A percentile compares a stretch with the other conserved stretches of the same genome.
Conservation (phyloP, 1,140 invertebrate genomes). For the Zaprionus kolodkinae region DNA sequence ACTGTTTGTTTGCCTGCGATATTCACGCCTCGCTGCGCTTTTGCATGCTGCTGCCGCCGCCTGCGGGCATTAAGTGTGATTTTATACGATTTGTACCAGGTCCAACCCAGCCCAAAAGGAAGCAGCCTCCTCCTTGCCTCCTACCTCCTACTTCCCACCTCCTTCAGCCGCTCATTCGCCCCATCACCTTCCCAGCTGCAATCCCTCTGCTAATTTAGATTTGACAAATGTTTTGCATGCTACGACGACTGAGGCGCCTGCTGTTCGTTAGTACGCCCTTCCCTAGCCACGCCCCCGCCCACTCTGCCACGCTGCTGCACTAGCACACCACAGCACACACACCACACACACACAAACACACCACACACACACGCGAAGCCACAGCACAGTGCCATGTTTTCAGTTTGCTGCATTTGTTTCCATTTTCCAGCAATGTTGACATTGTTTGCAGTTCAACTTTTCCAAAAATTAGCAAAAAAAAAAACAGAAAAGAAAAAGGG, state of each 20-base stretch:
- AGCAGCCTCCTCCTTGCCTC: conserved; percentile 54
- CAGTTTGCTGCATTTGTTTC: conserved; percentile 78
- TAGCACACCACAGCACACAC: not conserved
- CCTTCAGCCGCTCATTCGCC: too few species aligned
- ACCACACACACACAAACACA: conserved; percentile 1
- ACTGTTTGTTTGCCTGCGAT: conserved; percentile 73
- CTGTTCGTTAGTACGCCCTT: conserved; percentile 65
- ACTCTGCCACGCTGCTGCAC: not conserved
- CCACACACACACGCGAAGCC: not conserved
- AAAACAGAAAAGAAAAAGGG: conserved; percentile 43
- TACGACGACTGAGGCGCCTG: conserved; percentile 53
- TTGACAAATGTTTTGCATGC: conserved; percentile 80
- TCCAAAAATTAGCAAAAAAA: conserved; percentile 74
- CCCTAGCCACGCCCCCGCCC: conserved; percentile 6
- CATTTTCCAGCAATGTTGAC: conserved; percentile 72
- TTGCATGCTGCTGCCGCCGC: conserved; percentile 70
- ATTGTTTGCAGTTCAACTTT: conserved; percentile 81
- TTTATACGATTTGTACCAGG: conserved; percentile 77
- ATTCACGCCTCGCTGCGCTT: conserved; percentile 76
- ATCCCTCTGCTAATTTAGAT: conserved; percentile 74
- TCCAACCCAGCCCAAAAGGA: conserved; percentile 31
- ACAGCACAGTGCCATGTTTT: conserved; percentile 50
- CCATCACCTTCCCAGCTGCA: not conserved
- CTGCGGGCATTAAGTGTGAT: conserved; percentile 81
- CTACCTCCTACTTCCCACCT: conserved; percentile 2